Percentiles rank a stretch among this genome's conserved stretches.
phyloP scores from a whole-genome alignment of 2,888 invertebrate species.

The Boloria selene region DNA sequence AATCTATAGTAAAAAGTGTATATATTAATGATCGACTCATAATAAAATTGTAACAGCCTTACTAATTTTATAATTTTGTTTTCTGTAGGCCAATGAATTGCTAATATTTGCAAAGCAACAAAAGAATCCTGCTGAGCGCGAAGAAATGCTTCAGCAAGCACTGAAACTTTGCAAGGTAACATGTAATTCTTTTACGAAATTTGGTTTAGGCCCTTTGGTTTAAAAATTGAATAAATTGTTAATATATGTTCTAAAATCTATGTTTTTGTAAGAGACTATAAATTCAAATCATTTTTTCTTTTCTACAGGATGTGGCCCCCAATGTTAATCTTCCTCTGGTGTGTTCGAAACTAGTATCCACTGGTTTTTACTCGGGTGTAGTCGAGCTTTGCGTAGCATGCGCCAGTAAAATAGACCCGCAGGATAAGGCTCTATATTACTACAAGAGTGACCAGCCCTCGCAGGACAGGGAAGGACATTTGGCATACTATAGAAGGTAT shows the following conservation, averaged over 20 bases:
- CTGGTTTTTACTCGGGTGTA: conserved; percentile 93
- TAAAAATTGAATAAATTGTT: too few relatives aligned
- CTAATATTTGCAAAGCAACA: conserved; percentile 90
- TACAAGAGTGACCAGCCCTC: conserved; percentile 91
- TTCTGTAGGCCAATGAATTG: conserved; percentile 91
- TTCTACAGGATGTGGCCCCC: conserved; percentile 87
- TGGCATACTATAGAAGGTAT: conserved; percentile 86
- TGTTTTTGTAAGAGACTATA: too few relatives aligned
- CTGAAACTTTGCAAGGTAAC: conserved; percentile 90
- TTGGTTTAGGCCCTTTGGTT: neutral
- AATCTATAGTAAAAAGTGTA: neutral
- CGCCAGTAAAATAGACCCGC: conserved; percentile 93
- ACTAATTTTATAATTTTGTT: conserved; percentile 12
- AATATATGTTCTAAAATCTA: too few relatives aligned
- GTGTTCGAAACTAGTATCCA: conserved; percentile 90
- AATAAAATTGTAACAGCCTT: too few relatives aligned
- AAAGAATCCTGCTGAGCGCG: conserved; percentile 88
- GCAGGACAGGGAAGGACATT: conserved; percentile 92
- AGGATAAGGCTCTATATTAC: conserved; percentile 92
- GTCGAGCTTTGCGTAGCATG: conserved; percentile 93
- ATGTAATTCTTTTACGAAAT: too few relatives aligned
- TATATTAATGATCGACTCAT: too few relatives aligned
- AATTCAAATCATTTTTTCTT: too few relatives aligned
- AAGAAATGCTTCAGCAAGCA: conserved; percentile 89
- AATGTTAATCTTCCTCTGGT: conserved; percentile 92